Base-by-base conservation (phyloP, 2,797 vertebrate genomes). In the Pelochelys cantorii region DNA sequence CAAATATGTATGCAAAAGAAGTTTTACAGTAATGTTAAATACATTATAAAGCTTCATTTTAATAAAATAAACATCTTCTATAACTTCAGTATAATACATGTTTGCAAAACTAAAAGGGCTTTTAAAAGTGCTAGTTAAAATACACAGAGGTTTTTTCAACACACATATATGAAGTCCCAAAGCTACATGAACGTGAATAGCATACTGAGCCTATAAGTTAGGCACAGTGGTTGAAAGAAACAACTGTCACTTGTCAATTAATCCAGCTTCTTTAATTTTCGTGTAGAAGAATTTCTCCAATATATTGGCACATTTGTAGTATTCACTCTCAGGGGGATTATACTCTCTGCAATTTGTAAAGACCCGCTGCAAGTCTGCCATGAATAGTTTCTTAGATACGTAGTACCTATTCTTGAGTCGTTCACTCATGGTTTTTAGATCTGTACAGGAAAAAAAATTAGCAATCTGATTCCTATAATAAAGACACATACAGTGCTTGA, bases 221-320 rank as follows among this genome's bases (percentile, higher is more conserved):
- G 98, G 97, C 97, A 97, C 96, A 60, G 94, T 96, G 92, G 95
- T 60, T 89, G 86, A 94, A 59, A 91, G 97, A 90, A 93, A 94
- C 83, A 92, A 97, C 96, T 95, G 97, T 98, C 98, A 99, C 97
- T 99, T 99, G 95, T 99, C 99, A 84, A 99, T 99, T 97, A 99
- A 98, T 88, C 99, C 99, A 5, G 99, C 99, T 98, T 99, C 99
- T 98, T 99, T 99, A 97, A 99, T 99, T 98, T 99, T 99, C 96
- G 98, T 99, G 98, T 99, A 99, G 98, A 99, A 99, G 98, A 99
- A 99, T 93, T 99, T 99, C 98, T 99, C 99, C 98, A 99, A 98
- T 97, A 99, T 98, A 97, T 99, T 99, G 98, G 99, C 99, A 97
- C 99, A 99, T 96, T 99, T 99, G 98, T 99, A 99, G 98, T 99